A percentile compares a stretch with the other conserved stretches of the same genome.
These are phyloP conservation scores for Trogon surrucura DNA, from an alignment of 2,113 vertebrate genomes.

Conservation along the genomic window DNA sequence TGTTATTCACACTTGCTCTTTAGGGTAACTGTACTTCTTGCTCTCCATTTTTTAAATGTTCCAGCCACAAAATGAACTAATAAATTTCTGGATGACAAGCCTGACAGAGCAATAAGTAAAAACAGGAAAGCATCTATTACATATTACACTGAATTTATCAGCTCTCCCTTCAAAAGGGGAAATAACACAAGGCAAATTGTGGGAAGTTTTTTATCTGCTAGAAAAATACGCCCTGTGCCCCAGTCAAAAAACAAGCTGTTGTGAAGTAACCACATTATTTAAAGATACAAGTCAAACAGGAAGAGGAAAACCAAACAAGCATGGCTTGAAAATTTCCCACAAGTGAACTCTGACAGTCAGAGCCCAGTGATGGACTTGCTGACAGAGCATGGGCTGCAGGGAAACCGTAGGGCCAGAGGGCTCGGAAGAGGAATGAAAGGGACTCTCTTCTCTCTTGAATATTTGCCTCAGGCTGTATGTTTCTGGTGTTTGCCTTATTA, in stretches of 20 bases:
- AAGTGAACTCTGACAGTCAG: slow-evolving; percentile 48
- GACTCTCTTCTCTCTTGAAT: neutral
- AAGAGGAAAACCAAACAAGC: slow-evolving; percentile 80
- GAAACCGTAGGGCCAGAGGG: neutral
- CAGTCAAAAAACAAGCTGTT: slow-evolving; percentile 79
- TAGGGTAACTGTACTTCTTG: neutral
- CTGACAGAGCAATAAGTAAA: slow-evolving; percentile 74
- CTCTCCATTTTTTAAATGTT: slow-evolving; percentile 46
- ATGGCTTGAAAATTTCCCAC: slow-evolving; percentile 77
- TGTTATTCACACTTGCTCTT: neutral
- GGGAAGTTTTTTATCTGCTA: slow-evolving; percentile 80
- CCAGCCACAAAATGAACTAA: slow-evolving; percentile 54
- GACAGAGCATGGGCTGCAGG: neutral
- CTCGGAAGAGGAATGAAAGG: neutral
- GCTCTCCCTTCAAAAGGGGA: slow-evolving; percentile 75
- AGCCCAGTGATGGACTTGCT: slow-evolving; percentile 2
- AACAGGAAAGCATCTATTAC: slow-evolving; percentile 82
- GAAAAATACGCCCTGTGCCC: slow-evolving; percentile 79
- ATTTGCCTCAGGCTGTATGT: accelerated
- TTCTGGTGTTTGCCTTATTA: neutral
- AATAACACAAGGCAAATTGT: slow-evolving; percentile 82
- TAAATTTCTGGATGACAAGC: slow-evolving; percentile 65
- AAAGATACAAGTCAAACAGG: slow-evolving; percentile 80
- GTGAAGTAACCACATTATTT: slow-evolving; percentile 80
- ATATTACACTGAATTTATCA: slow-evolving; percentile 75